These are phyloP conservation scores for Troglohyphantes excavatus DNA, from an alignment of 2,888 invertebrate species.

Conservation along the genomic window DNA sequence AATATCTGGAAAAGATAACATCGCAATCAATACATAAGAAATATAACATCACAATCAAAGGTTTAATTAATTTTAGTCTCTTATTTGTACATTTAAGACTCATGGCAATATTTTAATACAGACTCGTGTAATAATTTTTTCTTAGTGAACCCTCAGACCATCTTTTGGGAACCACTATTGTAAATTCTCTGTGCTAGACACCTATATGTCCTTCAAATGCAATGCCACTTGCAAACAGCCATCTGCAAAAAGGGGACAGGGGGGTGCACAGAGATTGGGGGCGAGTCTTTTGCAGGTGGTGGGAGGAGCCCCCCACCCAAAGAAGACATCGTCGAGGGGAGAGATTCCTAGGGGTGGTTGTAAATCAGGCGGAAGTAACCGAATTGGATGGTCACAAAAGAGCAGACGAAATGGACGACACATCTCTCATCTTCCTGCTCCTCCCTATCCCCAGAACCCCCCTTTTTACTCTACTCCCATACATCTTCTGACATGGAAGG, in stretches of 20 bases:
- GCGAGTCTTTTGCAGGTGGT: slow-evolving; percentile 75
- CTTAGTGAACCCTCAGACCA: too few relatives aligned
- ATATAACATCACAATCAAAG: too few relatives aligned
- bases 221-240: not conserved
- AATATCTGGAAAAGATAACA: too few relatives aligned
- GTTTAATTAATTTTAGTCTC: too few relatives aligned
- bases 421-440: slow-evolving; percentile 76
- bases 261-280: not conserved
- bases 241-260: slow-evolving; percentile 9
- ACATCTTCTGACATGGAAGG: slow-evolving; percentile 49
- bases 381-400: slow-evolving; percentile 79
- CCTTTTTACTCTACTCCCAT: slow-evolving; percentile 52
- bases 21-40: too few relatives aligned
- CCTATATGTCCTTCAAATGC: slow-evolving; percentile 30
- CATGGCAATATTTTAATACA: too few relatives aligned
- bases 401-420: slow-evolving; percentile 77
- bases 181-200: too few relatives aligned
- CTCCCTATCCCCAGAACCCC: slow-evolving; percentile 18
- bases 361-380: slow-evolving; percentile 79
- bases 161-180: too few relatives aligned
- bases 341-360: slow-evolving; percentile 48
- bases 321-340: slow-evolving; percentile 30
- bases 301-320: slow-evolving; percentile 39
- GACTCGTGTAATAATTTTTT: too few relatives aligned
- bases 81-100: too few relatives aligned